A percentile compares a stretch with the other conserved stretches of the same genome.
Evolutionary conservation across 2,797 vertebrate species (phyloP).

Genomic region (Anguilla obscura): DNA sequence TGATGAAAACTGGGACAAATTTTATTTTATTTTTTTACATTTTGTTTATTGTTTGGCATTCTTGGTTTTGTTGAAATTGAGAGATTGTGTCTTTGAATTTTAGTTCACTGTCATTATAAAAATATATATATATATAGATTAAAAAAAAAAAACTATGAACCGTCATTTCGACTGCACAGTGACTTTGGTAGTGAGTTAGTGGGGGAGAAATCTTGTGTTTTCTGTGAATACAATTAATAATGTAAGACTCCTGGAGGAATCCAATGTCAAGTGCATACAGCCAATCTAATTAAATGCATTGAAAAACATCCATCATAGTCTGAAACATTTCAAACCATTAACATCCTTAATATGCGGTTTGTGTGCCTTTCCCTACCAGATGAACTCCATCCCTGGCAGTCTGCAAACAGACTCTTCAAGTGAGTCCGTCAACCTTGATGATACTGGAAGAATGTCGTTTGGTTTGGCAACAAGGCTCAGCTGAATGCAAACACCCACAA

Average conservation of each 20-base stretch:
- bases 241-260: not conserved
- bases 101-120: not conserved
- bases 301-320: not conserved
- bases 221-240: not conserved
- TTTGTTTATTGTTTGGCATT: too few relatives aligned
- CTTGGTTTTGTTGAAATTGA: not conserved
- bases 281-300: not conserved
- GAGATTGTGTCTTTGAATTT: not conserved
- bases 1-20: too few relatives aligned
- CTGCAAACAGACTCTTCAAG: slow-evolving; percentile 24
- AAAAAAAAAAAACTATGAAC: not conserved
- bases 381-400: slow-evolving; percentile 13
- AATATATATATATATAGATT: too few relatives aligned
- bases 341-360: not conserved
- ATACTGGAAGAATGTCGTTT: slow-evolving; percentile 50
- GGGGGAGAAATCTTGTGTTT: not conserved
- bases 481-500: slow-evolving; percentile 50
- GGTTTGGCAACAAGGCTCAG: slow-evolving; percentile 50
- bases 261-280: not conserved
- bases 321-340: not conserved
- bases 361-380: slow-evolving; percentile 16
- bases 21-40: too few relatives aligned
- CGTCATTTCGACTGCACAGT: not conserved
- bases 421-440: slow-evolving; percentile 44
- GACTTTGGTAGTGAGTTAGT: not conserved